phyloP scores from a whole-genome alignment of 2,113 vertebrate species.

The Pyrgilauda ruficollis region DNA sequence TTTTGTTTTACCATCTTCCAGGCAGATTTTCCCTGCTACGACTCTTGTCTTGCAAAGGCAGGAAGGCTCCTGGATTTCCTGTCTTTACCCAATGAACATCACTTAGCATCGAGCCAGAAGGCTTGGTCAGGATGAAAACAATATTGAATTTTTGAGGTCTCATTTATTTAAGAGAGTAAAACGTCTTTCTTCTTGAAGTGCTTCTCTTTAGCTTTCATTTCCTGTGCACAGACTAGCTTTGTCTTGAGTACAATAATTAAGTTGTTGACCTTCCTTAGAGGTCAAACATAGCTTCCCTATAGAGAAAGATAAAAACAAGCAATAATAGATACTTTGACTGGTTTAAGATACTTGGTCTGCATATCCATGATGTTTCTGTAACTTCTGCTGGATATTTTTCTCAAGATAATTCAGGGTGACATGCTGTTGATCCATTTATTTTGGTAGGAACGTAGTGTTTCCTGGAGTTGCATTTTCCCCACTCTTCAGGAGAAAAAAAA shows the following conservation, averaged over 20 bases:
- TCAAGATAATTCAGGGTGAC: conserved; percentile 8
- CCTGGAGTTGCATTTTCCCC: neutral
- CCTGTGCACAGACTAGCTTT: conserved; percentile 71
- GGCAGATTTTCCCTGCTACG: neutral
- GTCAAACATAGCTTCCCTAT: conserved; percentile 72
- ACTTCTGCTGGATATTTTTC: conserved; percentile 48
- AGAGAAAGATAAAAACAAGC: conserved; percentile 72
- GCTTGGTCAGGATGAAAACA: conserved; percentile 44
- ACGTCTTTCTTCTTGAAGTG: conserved; percentile 60
- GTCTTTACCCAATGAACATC: conserved; percentile 30
- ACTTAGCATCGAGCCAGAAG: conserved; percentile 56
- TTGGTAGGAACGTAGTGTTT: neutral
- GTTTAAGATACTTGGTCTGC: conserved; percentile 13
- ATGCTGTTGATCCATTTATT: neutral
- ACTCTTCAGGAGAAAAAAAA: neutral
- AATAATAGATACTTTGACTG: conserved; percentile 64
- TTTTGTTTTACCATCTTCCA: neutral
- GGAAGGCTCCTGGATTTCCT: conserved; percentile 48
- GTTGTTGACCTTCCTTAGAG: conserved; percentile 68
- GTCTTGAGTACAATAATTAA: conserved; percentile 76
- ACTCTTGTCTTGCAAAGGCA: conserved; percentile 13
- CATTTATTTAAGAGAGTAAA: conserved; percentile 63
- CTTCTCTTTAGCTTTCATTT: conserved; percentile 72
- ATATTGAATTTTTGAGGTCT: conserved; percentile 44
- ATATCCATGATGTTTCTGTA: conserved; percentile 47